phyloP scores from a whole-genome alignment of 2,888 invertebrate species.

The Cheilosia variabilis region DNA sequence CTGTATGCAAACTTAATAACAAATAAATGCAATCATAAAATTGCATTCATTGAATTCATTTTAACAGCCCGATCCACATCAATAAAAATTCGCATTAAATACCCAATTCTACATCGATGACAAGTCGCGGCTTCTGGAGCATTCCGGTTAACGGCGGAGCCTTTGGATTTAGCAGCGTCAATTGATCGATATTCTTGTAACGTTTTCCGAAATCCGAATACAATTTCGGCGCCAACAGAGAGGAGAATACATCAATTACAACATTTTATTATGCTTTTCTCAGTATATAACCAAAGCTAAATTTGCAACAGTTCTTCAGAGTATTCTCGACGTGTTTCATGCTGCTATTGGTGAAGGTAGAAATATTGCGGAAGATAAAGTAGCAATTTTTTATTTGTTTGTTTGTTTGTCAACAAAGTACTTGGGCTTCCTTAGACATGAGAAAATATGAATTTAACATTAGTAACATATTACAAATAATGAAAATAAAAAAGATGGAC shows the following conservation, averaged over 20 bases:
- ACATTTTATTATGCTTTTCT: conserved; percentile 99
- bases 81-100: no score
- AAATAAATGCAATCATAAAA: no score
- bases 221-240: conserved; percentile 91
- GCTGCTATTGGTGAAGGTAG: conserved; percentile 95
- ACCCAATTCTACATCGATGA: no score
- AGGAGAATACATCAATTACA: conserved; percentile 93
- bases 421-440: no score
- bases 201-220: conserved; percentile 96
- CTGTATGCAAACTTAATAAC: no score
- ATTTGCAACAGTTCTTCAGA: conserved; percentile 98
- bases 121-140: conserved; percentile 95
- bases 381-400: no score
- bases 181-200: conserved; percentile 91
- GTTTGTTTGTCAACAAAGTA: no score
- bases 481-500: no score
- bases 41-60: no score
- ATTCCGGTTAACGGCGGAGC: conserved; percentile 97
- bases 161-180: conserved; percentile 93
- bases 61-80: no score
- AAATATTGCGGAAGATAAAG: conserved; percentile 98
- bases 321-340: conserved; percentile 99
- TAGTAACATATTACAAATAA: no score
- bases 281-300: conserved; percentile 96
- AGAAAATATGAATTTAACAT: no score